A percentile compares a stretch with the other conserved stretches of the same genome.
These are phyloP conservation scores for Gavialis gangeticus DNA, from an alignment of 2,113 vertebrate genomes.

Conservation along the genomic window DNA sequence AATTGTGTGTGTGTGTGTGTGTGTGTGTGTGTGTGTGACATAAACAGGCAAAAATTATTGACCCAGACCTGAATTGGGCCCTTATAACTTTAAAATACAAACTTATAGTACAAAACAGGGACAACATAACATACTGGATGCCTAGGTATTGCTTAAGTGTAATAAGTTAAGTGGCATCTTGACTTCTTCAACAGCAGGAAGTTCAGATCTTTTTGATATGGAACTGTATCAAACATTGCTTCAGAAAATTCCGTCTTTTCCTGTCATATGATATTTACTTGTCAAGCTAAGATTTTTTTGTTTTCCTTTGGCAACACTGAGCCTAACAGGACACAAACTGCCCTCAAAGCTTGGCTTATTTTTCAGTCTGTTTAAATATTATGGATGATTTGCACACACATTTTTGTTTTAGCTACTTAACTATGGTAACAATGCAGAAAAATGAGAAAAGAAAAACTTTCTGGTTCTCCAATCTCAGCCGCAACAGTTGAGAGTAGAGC, in stretches of 20 bases:
- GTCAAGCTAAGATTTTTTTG: not conserved
- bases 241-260: constrained; percentile 21
- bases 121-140: not conserved
- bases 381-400: not conserved
- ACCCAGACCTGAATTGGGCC: not conserved
- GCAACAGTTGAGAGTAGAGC: constrained; percentile 63
- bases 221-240: not conserved
- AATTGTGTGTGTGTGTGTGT: too few relatives aligned
- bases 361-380: not conserved
- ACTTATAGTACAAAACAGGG: not conserved
- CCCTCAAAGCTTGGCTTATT: not conserved
- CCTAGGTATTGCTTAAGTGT: not conserved
- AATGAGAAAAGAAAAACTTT: constrained; percentile 52
- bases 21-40: too few relatives aligned
- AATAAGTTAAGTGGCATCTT: not conserved
- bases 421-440: not conserved
- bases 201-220: not conserved
- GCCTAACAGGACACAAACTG: not conserved
- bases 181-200: not conserved
- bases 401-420: constrained; percentile 33
- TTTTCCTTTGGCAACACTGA: not conserved
- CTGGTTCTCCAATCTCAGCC: constrained; percentile 64
- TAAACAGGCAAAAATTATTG: not conserved
- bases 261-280: not conserved
- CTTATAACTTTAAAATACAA: not conserved